These are phyloP conservation scores for Furnarius figulus DNA, from an alignment of 2,113 vertebrate species.

Conservation along the genomic window DNA sequence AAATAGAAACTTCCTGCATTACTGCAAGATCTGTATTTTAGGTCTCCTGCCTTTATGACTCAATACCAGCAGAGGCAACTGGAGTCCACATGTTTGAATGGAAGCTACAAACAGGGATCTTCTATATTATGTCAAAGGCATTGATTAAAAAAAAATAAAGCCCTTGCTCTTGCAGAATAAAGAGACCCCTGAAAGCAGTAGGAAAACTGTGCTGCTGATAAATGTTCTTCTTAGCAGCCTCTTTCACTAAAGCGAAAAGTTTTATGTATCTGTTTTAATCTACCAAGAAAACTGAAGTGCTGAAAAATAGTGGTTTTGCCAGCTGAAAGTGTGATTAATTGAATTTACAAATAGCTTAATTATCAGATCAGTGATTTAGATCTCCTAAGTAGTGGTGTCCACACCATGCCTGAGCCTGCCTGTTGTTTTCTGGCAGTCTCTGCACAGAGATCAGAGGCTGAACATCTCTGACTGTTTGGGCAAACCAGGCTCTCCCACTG, in stretches of 20 bases:
- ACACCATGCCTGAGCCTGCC: not conserved
- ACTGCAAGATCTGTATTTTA: not conserved
- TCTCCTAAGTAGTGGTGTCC: not conserved
- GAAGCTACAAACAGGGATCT: not conserved
- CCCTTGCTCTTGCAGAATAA: not conserved
- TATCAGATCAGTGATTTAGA: not conserved
- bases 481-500: accelerated
- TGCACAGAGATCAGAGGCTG: not conserved
- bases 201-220: not conserved
- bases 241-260: not conserved
- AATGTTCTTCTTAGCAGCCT: not conserved
- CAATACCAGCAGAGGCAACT: not conserved
- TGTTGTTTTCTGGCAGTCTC: not conserved
- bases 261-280: not conserved
- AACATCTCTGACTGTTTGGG: accelerated
- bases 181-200: not conserved
- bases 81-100: not conserved
- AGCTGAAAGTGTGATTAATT: not conserved
- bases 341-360: not conserved
- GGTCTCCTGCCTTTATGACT: not conserved
- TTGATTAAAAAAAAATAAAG: not conserved
- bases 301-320: not conserved
- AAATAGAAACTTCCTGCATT: not conserved
- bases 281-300: not conserved
- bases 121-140: not conserved